Conservation (phyloP, 2,113 vertebrate species). For the Melierax canorus region DNA sequence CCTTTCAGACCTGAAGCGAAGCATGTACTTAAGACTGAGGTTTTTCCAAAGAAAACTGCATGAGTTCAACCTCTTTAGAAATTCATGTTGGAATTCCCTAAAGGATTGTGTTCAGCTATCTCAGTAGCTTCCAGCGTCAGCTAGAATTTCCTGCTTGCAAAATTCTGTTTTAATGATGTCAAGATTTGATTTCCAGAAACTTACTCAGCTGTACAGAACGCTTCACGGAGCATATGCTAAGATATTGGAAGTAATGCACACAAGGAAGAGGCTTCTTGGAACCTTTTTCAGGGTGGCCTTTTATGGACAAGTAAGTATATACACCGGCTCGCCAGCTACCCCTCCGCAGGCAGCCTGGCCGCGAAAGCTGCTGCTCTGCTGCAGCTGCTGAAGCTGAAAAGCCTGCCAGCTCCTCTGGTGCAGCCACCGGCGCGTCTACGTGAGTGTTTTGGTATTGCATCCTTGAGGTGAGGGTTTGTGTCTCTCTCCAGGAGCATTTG, state of each 20-base stretch:
- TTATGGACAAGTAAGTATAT: slow-evolving; percentile 87
- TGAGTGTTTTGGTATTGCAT: neutral
- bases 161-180: neutral
- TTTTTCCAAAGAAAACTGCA: neutral
- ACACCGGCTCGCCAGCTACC: neutral
- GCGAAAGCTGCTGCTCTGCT: neutral
- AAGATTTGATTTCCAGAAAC: slow-evolving; percentile 79
- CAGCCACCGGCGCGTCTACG: rapidly evolving
- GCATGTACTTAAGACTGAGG: neutral
- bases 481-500: neutral
- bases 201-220: slow-evolving; percentile 90
- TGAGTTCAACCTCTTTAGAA: neutral
- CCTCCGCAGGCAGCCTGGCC: neutral
- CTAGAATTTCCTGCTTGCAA: neutral
- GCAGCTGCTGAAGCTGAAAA: neutral
- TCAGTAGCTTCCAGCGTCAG: neutral
- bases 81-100: neutral
- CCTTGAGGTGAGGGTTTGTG: neutral
- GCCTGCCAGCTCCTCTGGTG: neutral
- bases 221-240: slow-evolving; percentile 94
- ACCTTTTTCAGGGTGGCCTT: slow-evolving; percentile 96
- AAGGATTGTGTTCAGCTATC: neutral
- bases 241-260: slow-evolving; percentile 91
- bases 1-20: neutral
- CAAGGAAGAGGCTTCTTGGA: slow-evolving; percentile 88